These are phyloP conservation scores for Meloidogyne hapla DNA, from an alignment of 1,140 invertebrate genomes.

Conservation along the genomic window DNA sequence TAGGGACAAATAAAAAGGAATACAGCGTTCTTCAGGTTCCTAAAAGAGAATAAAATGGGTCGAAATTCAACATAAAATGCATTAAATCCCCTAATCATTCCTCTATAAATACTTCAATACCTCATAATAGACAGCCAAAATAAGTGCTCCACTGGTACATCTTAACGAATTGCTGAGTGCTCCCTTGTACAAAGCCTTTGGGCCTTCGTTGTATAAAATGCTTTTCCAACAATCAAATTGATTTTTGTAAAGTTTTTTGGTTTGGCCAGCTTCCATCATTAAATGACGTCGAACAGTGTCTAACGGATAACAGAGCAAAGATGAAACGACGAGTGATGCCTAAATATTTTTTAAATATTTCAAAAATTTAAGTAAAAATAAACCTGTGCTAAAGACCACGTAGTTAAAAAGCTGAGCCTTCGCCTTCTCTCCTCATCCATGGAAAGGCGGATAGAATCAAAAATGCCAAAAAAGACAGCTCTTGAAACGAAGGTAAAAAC, in stretches of 20 bases:
- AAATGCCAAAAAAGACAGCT: constrained; percentile 65
- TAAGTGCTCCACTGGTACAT: constrained; percentile 53
- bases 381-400: constrained; percentile 55
- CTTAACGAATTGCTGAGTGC: constrained; percentile 55
- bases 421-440: constrained; percentile 41
- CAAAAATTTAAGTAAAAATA: background rate
- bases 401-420: constrained; percentile 40
- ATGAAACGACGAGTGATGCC: constrained; percentile 51
- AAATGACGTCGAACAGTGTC: constrained; percentile 55
- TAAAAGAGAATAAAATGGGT: no score
- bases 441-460: constrained; percentile 56
- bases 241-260: constrained; percentile 43
- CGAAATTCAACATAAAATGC: no score
- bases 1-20: no score
- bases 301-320: constrained; percentile 53
- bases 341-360: constrained; percentile 19
- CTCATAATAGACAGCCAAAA: constrained; percentile 58
- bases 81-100: no score
- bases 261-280: constrained; percentile 54
- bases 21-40: no score
- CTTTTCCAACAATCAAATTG: constrained; percentile 48
- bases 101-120: constrained; percentile 45
- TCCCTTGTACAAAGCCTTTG: constrained; percentile 47
- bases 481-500: constrained; percentile 64
- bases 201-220: constrained; percentile 50